Percentiles rank a stretch among this genome's conserved stretches.
phyloP scores from a whole-genome alignment of 1,140 invertebrate species.

The Drosophila equinoxialis region DNA sequence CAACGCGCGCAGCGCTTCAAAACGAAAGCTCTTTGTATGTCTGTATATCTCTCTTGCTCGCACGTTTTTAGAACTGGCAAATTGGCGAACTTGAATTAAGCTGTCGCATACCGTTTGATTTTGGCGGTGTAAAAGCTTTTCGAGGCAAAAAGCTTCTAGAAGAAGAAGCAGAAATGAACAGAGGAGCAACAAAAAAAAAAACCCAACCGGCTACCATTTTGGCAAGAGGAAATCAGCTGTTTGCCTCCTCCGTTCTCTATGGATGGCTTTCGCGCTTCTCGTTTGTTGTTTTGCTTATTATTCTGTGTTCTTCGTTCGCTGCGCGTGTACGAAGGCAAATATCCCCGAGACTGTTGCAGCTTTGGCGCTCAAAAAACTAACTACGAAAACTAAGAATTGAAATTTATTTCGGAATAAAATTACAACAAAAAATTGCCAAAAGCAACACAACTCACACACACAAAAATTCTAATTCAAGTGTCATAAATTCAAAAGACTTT shows the following conservation, averaged over 20 bases:
- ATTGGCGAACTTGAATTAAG: too few relatives aligned
- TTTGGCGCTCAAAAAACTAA: slow-evolving; percentile 73
- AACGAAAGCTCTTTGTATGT: too few relatives aligned
- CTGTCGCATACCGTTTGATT: neutral
- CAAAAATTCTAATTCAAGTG: slow-evolving; percentile 30
- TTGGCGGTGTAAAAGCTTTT: neutral
- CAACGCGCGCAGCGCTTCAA: too few relatives aligned
- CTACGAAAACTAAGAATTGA: slow-evolving; percentile 15
- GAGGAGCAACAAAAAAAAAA: too few relatives aligned
- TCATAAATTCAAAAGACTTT: slow-evolving; percentile 42
- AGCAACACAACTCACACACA: slow-evolving; percentile 18
- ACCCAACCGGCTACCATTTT: slow-evolving; percentile 9
- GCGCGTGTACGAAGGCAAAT: slow-evolving; percentile 46
- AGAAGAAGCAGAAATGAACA: neutral
- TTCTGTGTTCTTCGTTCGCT: slow-evolving; percentile 62
- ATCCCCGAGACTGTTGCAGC: slow-evolving; percentile 44
- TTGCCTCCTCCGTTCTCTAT: slow-evolving; percentile 40
- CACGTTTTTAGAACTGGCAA: too few relatives aligned
- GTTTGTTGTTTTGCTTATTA: slow-evolving; percentile 63
- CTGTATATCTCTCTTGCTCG: too few relatives aligned
- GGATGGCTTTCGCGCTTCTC: slow-evolving; percentile 35
- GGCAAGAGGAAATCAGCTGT: slow-evolving; percentile 7
- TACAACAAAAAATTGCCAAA: slow-evolving; percentile 10
- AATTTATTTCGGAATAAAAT: slow-evolving; percentile 25
- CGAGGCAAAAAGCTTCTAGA: neutral